Evolutionary conservation across 2,797 vertebrate species (phyloP), one percentile per base, ranked within the genome.

Genomic region (Chelon labrosus): DNA sequence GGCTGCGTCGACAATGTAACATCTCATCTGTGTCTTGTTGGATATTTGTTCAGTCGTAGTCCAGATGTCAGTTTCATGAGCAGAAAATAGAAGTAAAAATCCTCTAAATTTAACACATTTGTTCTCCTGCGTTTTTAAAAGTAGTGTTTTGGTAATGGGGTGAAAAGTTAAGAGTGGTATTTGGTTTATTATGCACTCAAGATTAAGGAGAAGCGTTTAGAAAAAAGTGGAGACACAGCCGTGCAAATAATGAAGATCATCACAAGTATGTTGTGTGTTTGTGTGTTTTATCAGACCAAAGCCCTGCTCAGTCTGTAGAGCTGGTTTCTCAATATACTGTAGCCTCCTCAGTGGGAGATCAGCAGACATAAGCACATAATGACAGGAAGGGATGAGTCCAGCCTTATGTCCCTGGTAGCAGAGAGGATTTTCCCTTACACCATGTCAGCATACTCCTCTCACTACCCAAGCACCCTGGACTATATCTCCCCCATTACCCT

Each of bases 291-390:
- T 25, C 52, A 44, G 64, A 69, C 54, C 38, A 59, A 71, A 68
- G 63, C 64, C 12, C 12, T 42, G 74, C 77, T 83, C 17, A 49
- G 46, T 80, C 56, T 65, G 20, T 39, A 37, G 59, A 41, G 70
- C 53, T 74, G 9, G 20, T 76, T 69, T 81, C 75, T 58, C 70
- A 50, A 68, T 61, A 47, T 61, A 13, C 68, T n/a, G 17, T 56
- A 37, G 64, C 78, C 65, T 68, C 46, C 71, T 84, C 58, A 1
- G 63, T 61, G 50, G 62, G 76, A 70, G 73, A 75, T 69, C 44
- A 55, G 65, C 65, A 73, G 12, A 41, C 57, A 69, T 84, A 65
- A 91, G 81, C 84, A 69, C 60, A 64, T 90, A 90, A 90, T 90
- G 84, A 90, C 77, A 88, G 87, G 68, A 90, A 69, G 64, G 76